phyloP scores from a whole-genome alignment of 2,113 vertebrate genomes.

The Erinaceus europaeus region DNA sequence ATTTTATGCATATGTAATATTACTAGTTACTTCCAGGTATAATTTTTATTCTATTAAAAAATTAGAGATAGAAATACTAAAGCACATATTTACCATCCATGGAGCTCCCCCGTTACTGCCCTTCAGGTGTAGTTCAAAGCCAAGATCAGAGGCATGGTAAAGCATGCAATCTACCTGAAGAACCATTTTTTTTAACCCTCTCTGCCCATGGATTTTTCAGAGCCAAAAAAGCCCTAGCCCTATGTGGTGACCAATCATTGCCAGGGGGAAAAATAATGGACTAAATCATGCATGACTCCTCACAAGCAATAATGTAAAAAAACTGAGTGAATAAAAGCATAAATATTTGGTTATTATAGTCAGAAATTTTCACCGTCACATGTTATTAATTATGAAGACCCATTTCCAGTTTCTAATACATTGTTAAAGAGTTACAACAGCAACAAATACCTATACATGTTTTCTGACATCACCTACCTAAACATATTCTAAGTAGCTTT shows the following conservation, averaged over 20 bases:
- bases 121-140: no score
- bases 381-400: background rate
- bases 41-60: no score
- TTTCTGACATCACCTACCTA: background rate
- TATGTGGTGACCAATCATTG: background rate
- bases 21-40: no score
- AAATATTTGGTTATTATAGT: background rate
- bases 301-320: background rate
- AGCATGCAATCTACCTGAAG: no score
- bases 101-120: no score
- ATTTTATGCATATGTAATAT: no score
- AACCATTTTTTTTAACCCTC: no score
- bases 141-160: no score
- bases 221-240: background rate
- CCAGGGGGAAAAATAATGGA: no score
- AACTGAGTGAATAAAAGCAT: background rate
- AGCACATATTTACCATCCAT: no score
- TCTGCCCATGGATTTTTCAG: no score
- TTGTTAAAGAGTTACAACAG: background rate
- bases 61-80: no score
- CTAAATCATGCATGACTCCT: fast-evolving
- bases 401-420: background rate
- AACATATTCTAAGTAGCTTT: background rate
- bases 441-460: background rate
- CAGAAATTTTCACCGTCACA: background rate